Conservation (phyloP, 1,140 invertebrate species). For the Diabrotica undecimpunctata region DNA sequence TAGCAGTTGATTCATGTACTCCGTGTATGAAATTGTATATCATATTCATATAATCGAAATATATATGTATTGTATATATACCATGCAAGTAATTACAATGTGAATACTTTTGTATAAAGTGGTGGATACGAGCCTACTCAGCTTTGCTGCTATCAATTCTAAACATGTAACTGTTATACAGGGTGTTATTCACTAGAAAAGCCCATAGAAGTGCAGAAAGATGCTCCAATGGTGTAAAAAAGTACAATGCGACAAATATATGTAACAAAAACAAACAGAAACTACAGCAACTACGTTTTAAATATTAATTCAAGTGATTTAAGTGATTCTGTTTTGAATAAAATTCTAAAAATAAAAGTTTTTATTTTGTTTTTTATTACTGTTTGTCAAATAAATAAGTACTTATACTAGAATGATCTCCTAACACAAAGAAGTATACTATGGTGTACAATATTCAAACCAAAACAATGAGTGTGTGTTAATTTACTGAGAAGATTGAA, state of each 20-base stretch:
- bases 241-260: neutral
- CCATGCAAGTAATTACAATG: neutral
- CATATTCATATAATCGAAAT: slow-evolving; percentile 38
- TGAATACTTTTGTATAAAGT: slow-evolving; percentile 20
- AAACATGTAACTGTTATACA: slow-evolving; percentile 32
- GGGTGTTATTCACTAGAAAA: slow-evolving; percentile 39
- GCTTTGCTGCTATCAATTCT: slow-evolving; percentile 44
- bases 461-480: too few species aligned
- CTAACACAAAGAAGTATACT: too few species aligned
- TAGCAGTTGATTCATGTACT: neutral
- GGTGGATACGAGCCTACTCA: slow-evolving; percentile 35
- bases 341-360: neutral
- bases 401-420: too few species aligned
- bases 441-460: too few species aligned
- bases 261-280: too few species aligned
- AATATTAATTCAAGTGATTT: slow-evolving; percentile 2
- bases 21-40: slow-evolving; percentile 32
- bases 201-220: slow-evolving; percentile 33
- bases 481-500: too few species aligned
- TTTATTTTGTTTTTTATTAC: neutral
- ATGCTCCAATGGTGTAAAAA: neutral
- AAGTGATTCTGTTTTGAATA: neutral
- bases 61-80: neutral
- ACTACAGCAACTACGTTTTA: neutral
- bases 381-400: neutral